Evolutionary conservation across 1,140 invertebrate genomes (phyloP).

Genomic region (Melitaea cinxia): DNA sequence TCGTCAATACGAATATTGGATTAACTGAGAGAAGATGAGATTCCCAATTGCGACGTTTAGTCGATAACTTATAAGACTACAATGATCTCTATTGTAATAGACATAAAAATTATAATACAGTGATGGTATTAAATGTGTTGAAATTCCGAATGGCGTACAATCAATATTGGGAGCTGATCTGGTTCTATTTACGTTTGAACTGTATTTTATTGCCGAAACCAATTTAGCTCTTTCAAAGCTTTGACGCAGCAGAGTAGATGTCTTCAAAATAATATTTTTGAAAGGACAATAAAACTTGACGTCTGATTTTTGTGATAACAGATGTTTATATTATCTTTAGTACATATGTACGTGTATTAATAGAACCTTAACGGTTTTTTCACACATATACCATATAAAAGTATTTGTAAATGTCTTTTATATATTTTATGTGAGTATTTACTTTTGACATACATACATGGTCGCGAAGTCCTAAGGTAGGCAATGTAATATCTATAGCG

Average conservation of each 20-base stretch:
- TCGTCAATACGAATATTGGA: slow-evolving; percentile 28
- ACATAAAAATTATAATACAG: slow-evolving; percentile 6
- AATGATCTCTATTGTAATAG: not conserved
- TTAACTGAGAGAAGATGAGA: slow-evolving; percentile 17
- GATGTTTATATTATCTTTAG: not conserved
- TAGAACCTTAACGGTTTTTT: not conserved
- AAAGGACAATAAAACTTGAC: not conserved
- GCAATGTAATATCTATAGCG: no score
- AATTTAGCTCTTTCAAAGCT: slow-evolving; percentile 15
- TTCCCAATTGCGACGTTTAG: slow-evolving; percentile 7
- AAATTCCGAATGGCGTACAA: slow-evolving; percentile 8
- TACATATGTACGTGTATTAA: no score
- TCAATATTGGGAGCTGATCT: slow-evolving; percentile 17
- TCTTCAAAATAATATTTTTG: no score
- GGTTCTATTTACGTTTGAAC: slow-evolving; percentile 16
- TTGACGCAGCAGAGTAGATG: not conserved
- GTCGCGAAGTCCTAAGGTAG: no score
- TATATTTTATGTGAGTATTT: no score
- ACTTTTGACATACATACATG: no score
- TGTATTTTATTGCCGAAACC: slow-evolving; percentile 22
- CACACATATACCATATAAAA: no score
- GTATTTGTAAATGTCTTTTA: no score
- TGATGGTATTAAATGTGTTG: not conserved
- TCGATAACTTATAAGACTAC: not conserved
- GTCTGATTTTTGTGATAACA: not conserved